Conservation (phyloP, 2,113 vertebrate genomes). For the Smithornis capensis region DNA sequence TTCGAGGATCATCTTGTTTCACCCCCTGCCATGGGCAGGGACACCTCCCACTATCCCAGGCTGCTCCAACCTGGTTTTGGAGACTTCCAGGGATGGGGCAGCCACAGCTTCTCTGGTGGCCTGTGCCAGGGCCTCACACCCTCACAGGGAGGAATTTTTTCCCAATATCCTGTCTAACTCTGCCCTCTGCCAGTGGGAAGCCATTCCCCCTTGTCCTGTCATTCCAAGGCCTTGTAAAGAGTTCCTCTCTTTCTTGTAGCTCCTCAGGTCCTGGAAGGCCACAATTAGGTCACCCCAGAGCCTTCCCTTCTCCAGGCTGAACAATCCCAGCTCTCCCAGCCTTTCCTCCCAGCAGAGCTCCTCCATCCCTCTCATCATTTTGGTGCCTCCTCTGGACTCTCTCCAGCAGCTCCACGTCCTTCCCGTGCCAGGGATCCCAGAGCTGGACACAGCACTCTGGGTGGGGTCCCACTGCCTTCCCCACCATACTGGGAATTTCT, state of each 20-base stretch:
- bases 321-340: neutral
- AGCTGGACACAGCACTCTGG: neutral
- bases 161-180: neutral
- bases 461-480: neutral
- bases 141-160: neutral
- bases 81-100: neutral
- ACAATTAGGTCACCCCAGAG: neutral
- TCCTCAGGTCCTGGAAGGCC: neutral
- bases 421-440: neutral
- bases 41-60: neutral
- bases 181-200: neutral
- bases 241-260: too few species aligned
- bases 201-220: neutral
- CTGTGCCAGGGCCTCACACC: neutral
- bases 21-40: neutral
- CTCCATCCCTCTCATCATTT: neutral
- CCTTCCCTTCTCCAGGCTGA: neutral
- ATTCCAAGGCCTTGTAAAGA: neutral
- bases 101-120: neutral
- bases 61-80: neutral
- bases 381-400: neutral
- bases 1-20: neutral
- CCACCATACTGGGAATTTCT: neutral
- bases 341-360: neutral
- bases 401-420: neutral